Evolutionary conservation across 1,140 invertebrate species (phyloP).

Genomic region (Nylanderia fulva): DNA sequence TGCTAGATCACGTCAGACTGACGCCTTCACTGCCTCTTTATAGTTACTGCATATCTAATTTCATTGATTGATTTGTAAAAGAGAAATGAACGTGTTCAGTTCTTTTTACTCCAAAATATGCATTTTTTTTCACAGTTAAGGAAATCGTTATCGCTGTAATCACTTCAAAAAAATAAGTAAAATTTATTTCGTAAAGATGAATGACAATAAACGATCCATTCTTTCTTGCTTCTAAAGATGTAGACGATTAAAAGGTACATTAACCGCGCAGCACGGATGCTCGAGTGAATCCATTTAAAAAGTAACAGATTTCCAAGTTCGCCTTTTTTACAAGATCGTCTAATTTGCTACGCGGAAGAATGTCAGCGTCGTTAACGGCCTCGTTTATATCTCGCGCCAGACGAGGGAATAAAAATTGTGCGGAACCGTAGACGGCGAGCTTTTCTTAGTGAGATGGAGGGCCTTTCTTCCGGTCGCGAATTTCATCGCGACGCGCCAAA

Average conservation of each 20-base stretch:
- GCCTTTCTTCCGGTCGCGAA: conserved; percentile 25
- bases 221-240: neutral
- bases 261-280: conserved; percentile 5
- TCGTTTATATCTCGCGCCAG: conserved; percentile 49
- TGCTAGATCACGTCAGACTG: neutral
- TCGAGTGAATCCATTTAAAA: neutral
- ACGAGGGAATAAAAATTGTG: conserved; percentile 60
- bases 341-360: conserved; percentile 56
- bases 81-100: neutral
- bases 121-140: too few species aligned
- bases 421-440: conserved; percentile 19
- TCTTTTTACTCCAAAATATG: neutral
- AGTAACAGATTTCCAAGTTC: conserved; percentile 39
- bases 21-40: neutral
- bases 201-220: conserved; percentile 1
- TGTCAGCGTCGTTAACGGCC: conserved; percentile 43
- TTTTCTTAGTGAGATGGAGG: neutral
- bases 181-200: neutral
- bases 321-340: conserved; percentile 32
- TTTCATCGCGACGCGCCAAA: conserved; percentile 44
- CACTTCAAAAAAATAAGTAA: neutral
- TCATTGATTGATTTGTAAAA: neutral
- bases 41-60: neutral
- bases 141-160: neutral
- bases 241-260: conserved; percentile 22